Conservation (phyloP, 30 jellyfish, hydroid and myxozoan species). For the Rhopilema esculentum region DNA sequence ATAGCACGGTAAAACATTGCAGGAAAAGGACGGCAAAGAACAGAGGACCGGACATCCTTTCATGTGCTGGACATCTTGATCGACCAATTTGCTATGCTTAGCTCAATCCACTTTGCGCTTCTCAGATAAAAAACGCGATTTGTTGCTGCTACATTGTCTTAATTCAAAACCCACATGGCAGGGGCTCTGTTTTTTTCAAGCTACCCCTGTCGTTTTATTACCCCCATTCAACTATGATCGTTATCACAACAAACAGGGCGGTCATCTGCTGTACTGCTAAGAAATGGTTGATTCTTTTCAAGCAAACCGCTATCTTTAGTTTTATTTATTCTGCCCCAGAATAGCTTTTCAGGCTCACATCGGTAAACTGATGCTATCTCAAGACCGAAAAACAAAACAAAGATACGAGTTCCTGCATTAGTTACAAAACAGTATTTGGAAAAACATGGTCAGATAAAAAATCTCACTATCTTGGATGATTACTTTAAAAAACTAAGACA, state of each 20-base stretch:
- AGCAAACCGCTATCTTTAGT: neutral
- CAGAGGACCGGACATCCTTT: conserved; percentile 70
- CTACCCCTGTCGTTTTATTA: neutral
- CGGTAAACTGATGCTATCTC: too few species aligned
- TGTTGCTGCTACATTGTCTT: neutral
- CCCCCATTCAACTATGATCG: neutral
- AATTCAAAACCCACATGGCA: neutral
- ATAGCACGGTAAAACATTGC: conserved; percentile 40
- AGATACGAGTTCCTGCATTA: too few species aligned
- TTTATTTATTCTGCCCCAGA: too few species aligned
- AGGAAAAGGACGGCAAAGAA: conserved; percentile 47
- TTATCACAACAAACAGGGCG: neutral
- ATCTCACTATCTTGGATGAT: too few species aligned
- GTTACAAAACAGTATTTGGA: too few species aligned
- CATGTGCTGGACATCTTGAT: conserved; percentile 40
- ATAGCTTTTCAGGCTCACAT: too few species aligned
- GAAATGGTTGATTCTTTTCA: neutral
- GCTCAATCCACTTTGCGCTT: neutral
- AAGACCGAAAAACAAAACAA: too few species aligned
- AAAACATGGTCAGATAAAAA: too few species aligned
- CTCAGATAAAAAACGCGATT: neutral
- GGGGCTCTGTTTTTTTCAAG: neutral
- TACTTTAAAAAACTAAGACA: too few species aligned
- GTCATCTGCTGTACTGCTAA: too few species aligned
- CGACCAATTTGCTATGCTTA: conserved; percentile 10